Evolutionary conservation across 2,797 vertebrate species (phyloP).

Genomic region (Scomberomorus guttatus): DNA sequence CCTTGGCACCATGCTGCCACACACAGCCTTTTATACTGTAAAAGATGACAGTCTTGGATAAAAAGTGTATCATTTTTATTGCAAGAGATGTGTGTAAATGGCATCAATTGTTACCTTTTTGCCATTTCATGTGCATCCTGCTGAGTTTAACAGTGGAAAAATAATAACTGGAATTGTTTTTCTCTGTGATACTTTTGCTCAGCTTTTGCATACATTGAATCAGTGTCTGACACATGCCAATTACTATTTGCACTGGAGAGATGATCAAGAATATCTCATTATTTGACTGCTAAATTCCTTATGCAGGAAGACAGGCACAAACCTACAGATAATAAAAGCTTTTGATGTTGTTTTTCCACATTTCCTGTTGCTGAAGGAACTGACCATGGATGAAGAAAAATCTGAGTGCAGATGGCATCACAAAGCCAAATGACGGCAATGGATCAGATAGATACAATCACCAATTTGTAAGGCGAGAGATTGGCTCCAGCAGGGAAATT

Average conservation of each 20-base stretch:
- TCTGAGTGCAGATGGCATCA: constrained; percentile 47
- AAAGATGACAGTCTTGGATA: constrained; percentile 28
- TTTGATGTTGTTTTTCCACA: constrained; percentile 9
- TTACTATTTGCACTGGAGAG: constrained; percentile 7
- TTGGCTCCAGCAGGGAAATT: constrained; percentile 59
- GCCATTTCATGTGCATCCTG: constrained; percentile 2
- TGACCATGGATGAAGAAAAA: constrained; percentile 56
- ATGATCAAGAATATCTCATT: constrained; percentile 28
- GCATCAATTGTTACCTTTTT: not conserved
- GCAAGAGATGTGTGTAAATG: constrained; percentile 2
- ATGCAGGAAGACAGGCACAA: not conserved
- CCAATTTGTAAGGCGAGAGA: constrained; percentile 63
- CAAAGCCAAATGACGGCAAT: constrained; percentile 63
- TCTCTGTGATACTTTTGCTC: constrained; percentile 6
- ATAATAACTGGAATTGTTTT: constrained; percentile 6
- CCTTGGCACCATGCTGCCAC: not conserved
- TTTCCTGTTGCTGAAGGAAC: constrained; percentile 16
- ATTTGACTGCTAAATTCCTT: not conserved
- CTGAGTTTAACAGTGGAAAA: constrained; percentile 4
- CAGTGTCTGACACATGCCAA: not conserved
- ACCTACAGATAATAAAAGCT: constrained; percentile 27
- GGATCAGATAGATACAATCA: constrained; percentile 77
- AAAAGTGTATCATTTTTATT: constrained; percentile 20
- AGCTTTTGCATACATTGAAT: constrained; percentile 16
- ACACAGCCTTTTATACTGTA: constrained; percentile 29